These are phyloP conservation scores for Pogoniulus pusillus DNA, from an alignment of 2,797 vertebrate genomes.

Conservation along the genomic window DNA sequence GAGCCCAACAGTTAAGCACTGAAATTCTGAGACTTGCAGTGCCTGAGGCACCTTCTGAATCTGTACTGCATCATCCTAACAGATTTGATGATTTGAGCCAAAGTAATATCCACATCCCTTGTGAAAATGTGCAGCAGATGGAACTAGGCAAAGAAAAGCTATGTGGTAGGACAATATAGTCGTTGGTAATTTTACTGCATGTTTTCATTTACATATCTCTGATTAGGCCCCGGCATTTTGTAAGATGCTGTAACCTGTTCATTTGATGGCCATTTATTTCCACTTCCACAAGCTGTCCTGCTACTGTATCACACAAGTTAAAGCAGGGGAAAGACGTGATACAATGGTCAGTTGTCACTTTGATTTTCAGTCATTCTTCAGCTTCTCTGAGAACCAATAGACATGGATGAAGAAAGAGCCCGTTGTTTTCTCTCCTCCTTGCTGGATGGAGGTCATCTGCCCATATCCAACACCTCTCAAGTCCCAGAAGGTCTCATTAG, in stretches of 20 bases:
- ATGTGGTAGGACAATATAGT: not conserved
- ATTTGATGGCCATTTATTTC: not conserved
- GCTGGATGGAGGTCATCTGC: not conserved
- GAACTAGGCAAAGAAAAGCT: not conserved
- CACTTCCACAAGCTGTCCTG: not conserved
- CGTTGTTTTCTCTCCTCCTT: not conserved
- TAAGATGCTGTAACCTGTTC: not conserved
- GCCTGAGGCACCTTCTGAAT: too few relatives aligned
- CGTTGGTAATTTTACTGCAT: not conserved
- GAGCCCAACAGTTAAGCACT: too few relatives aligned
- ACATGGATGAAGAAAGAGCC: not conserved
- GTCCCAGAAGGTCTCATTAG: not conserved
- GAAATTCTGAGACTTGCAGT: too few relatives aligned
- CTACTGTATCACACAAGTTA: not conserved
- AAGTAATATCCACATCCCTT: too few relatives aligned
- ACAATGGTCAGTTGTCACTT: not conserved
- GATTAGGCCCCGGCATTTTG: not conserved
- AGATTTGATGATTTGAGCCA: too few relatives aligned
- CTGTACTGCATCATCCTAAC: too few relatives aligned
- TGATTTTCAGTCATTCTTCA: not conserved
- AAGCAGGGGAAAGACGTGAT: not conserved
- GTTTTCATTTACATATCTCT: not conserved
- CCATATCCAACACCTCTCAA: not conserved
- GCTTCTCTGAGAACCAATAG: not conserved
- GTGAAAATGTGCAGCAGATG: not conserved